Percentiles rank a stretch among this genome's conserved stretches.
Evolutionary conservation across 2,888 invertebrate species (phyloP).

Genomic region (Myopa tessellatipennis): DNA sequence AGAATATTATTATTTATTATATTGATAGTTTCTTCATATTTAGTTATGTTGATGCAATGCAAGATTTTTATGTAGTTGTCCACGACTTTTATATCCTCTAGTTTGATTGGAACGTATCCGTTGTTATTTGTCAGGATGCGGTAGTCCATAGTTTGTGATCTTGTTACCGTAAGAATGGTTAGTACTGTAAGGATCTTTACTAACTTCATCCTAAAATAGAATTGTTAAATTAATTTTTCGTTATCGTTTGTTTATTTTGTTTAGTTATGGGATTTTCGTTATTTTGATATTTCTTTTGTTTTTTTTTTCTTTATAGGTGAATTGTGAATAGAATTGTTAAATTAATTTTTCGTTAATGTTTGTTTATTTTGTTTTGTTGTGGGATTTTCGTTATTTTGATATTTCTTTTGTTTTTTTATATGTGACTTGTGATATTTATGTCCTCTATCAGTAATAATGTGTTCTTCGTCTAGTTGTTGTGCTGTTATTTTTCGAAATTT

Average conservation of each 20-base stretch:
- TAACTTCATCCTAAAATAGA: slow-evolving; percentile 21
- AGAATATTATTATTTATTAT: slow-evolving; percentile 39
- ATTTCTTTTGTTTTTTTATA: slow-evolving; percentile 43
- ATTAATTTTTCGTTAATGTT: neutral
- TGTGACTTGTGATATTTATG: slow-evolving; percentile 47
- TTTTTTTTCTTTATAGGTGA: slow-evolving; percentile 37
- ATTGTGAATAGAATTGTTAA: slow-evolving; percentile 30
- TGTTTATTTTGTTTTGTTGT: slow-evolving; percentile 26
- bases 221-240: neutral
- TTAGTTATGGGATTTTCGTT: no score
- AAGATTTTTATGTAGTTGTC: slow-evolving; percentile 42
- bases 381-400: slow-evolving; percentile 43
- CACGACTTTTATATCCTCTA: slow-evolving; percentile 38
- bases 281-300: neutral
- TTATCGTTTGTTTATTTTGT: neutral
- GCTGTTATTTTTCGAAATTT: slow-evolving; percentile 45
- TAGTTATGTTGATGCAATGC: slow-evolving; percentile 44
- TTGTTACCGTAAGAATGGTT: slow-evolving; percentile 27
- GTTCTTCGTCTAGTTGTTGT: slow-evolving; percentile 42
- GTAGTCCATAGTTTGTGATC: slow-evolving; percentile 42
- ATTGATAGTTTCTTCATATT: slow-evolving; percentile 36
- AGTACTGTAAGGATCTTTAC: slow-evolving; percentile 13
- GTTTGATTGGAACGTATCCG: slow-evolving; percentile 45
- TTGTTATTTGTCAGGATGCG: slow-evolving; percentile 45
- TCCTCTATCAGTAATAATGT: slow-evolving; percentile 36